These are phyloP conservation scores for Leptonema lineaticorne DNA, from an alignment of 1,140 invertebrate species.

Conservation along the genomic window DNA sequence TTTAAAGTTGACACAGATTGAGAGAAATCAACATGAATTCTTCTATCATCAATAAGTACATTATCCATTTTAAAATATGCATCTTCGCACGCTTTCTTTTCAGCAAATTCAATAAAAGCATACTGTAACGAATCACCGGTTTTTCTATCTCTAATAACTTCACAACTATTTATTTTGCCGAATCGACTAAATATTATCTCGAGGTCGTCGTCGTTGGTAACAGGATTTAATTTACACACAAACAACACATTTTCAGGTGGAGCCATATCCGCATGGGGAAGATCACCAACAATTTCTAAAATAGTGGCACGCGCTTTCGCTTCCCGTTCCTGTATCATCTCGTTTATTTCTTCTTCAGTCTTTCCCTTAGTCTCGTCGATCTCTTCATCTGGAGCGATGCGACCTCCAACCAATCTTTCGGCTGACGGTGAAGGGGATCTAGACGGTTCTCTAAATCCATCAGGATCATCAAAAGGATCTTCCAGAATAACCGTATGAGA, in stretches of 20 bases:
- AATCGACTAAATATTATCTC: conserved; percentile 98
- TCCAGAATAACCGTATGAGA: conserved; percentile 96
- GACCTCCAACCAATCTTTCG: conserved; percentile 76
- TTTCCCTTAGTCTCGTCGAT: conserved; percentile 90
- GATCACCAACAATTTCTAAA: conserved; percentile 97
- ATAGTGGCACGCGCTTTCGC: conserved; percentile 96
- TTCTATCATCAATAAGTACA: conserved; percentile 95
- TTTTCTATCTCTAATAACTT: conserved; percentile 94
- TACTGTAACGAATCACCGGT: conserved; percentile 96
- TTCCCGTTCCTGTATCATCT: conserved; percentile 88
- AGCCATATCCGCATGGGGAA: conserved; percentile 95
- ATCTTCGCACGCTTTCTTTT: conserved; percentile 93
- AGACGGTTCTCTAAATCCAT: conserved; percentile 72
- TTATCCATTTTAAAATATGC: conserved; percentile 99
- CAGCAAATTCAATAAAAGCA: conserved; percentile 98
- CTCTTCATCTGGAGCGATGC: conserved; percentile 93
- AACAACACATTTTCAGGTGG: conserved; percentile 99
- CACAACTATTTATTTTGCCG: conserved; percentile 92
- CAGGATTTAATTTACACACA: conserved; percentile 99
- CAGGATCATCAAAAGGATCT: conserved; percentile 93
- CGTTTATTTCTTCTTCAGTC: conserved; percentile 79
- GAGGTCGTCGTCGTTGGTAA: conserved; percentile 96
- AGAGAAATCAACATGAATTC: conserved; percentile 99
- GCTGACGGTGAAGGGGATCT: conserved; percentile 85
- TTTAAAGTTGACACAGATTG: conserved; percentile 94